Evolutionary conservation across 37 sponge, comb jelly and placozoan genomes (phyloP).

Genomic region (Agelas oroides): DNA sequence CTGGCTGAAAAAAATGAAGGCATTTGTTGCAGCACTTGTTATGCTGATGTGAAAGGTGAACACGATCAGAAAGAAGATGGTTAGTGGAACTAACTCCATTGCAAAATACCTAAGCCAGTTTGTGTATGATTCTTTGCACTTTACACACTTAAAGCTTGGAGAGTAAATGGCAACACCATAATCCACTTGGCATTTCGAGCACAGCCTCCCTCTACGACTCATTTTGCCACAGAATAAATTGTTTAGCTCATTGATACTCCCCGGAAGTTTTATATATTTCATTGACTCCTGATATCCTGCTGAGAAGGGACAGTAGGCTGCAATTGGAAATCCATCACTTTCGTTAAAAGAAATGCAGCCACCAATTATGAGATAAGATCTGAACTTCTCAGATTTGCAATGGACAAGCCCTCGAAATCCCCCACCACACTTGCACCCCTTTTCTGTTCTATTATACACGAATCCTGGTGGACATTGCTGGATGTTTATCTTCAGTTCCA

Average conservation of each 20-base stretch:
- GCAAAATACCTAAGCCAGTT: background rate
- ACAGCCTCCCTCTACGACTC: background rate
- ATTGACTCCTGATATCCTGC: background rate
- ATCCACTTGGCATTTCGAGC: background rate
- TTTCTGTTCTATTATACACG: too few relatives aligned
- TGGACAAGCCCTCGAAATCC: too few relatives aligned
- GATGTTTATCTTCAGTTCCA: too few relatives aligned
- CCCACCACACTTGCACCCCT: too few relatives aligned
- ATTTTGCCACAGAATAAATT: background rate
- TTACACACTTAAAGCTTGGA: background rate
- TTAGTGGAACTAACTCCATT: background rate
- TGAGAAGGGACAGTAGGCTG: background rate
- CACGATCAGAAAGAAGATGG: background rate
- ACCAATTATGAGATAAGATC: too few relatives aligned
- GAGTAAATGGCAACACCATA: background rate
- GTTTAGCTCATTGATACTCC: background rate
- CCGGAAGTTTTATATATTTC: background rate
- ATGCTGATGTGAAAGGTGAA: background rate
- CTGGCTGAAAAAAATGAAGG: slow-evolving; percentile 14
- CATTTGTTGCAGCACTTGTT: background rate
- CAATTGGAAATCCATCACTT: too few relatives aligned
- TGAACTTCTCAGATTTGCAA: too few relatives aligned
- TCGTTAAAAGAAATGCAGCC: too few relatives aligned
- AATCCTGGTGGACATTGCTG: too few relatives aligned
- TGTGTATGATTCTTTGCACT: background rate